These are phyloP conservation scores for Pica pica DNA, from an alignment of 2,113 vertebrate genomes.

Conservation along the genomic window DNA sequence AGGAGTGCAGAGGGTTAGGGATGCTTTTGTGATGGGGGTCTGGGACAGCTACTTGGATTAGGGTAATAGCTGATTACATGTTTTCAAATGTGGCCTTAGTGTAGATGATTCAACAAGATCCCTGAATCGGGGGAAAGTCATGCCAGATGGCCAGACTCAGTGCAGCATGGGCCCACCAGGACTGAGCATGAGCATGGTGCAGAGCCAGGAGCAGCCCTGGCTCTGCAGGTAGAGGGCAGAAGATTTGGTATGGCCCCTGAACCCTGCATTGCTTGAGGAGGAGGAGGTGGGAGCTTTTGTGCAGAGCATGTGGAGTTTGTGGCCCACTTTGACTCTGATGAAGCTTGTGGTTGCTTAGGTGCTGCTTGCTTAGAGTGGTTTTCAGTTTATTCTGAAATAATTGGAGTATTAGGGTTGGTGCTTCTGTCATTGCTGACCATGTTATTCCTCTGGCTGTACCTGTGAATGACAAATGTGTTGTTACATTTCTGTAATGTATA, in stretches of 20 bases:
- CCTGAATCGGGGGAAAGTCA: rapidly evolving
- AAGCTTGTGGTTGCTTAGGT: not conserved
- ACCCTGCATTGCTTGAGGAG: not conserved
- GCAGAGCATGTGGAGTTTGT: not conserved
- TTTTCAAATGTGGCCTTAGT: not conserved
- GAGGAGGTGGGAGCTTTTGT: not conserved
- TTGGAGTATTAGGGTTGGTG: not conserved
- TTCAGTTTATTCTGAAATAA: not conserved
- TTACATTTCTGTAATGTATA: not conserved
- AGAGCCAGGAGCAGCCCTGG: not conserved
- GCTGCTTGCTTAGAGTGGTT: not conserved
- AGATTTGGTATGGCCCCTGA: not conserved
- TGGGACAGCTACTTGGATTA: not conserved
- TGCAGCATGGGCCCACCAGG: rapidly evolving
- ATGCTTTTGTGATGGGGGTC: not conserved
- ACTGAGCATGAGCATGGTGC: not conserved
- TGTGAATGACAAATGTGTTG: not conserved
- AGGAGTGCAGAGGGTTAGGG: not conserved
- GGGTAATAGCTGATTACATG: not conserved
- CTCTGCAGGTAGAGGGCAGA: not conserved
- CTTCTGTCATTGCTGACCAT: not conserved
- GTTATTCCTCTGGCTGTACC: not conserved
- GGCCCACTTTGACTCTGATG: not conserved
- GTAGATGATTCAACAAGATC: not conserved
- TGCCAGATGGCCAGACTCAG: not conserved